Conservation (phyloP, 2,113 vertebrate genomes). For the Amblyornis subalaris region DNA sequence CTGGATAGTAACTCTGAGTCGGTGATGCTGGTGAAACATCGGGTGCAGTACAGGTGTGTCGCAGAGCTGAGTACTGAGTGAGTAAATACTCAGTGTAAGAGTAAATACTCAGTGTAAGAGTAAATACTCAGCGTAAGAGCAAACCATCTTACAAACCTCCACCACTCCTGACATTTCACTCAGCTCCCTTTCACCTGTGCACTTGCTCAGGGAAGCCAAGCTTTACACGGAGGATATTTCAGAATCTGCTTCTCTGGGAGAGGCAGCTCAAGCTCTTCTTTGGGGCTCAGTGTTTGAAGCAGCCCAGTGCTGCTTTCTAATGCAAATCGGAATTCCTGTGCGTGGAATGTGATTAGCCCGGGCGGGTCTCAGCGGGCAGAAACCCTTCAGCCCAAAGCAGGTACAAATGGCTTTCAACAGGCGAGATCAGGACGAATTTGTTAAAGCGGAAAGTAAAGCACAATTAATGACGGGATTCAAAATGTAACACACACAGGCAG, state of each 20-base stretch:
- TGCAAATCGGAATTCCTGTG: constrained; percentile 1
- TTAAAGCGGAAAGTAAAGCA: neutral
- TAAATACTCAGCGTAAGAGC: no score
- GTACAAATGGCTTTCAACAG: neutral
- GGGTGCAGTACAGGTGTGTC: neutral
- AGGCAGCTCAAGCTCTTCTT: neutral
- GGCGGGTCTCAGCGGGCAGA: neutral
- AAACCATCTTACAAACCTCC: neutral
- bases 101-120: no score
- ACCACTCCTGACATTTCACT: neutral
- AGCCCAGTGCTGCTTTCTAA: neutral
- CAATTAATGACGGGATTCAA: neutral
- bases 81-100: no score
- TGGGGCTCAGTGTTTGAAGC: neutral
- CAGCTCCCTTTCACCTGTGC: neutral
- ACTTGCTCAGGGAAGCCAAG: neutral
- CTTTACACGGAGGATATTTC: neutral
- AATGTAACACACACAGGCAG: neutral
- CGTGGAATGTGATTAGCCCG: neutral
- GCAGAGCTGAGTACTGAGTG: neutral
- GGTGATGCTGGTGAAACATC: neutral
- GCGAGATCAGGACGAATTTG: neutral
- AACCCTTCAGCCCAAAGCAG: neutral
- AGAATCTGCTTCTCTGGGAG: neutral
- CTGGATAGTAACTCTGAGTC: neutral